Base-by-base conservation (phyloP, 2,888 invertebrate species). In the Listrodromus nycthemerus region DNA sequence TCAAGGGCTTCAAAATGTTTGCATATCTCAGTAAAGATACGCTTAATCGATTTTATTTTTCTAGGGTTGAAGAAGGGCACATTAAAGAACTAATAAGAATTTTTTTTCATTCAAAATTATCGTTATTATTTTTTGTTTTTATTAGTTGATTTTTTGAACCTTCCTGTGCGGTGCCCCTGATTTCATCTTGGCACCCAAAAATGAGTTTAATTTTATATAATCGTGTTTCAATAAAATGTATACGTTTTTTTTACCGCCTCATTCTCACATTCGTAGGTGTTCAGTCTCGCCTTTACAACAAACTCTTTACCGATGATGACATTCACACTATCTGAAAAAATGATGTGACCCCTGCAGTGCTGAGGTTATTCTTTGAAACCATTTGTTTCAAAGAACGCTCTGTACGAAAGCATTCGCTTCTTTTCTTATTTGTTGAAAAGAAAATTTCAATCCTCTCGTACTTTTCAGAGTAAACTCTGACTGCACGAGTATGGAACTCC, bases 401-500 rank as follows among this genome's bases (percentile, higher is more conserved):
- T 37, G 8, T 41, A 41, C 21, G 48, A 7, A 48, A 33, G 37
- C 19, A 52, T 52, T 21, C 21, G 37, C 19, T 52, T 7, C 24
- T 10, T 55, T 55, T 13, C 10, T 24, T 55, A 8, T 8, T 7
- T 2, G 50, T 58, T 50, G 16, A 10, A 41, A 52, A 67, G 6
- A 21, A 24, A 21, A 50, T 50, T 63, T 0, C 5, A 33, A 24
- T 5, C 10, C 19, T n/a, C 7, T 8, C 16, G 1, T 24, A 77
- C 82, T 85, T 41, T 94, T 87, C 83, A 93, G 93, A 88, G 94
- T 96, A 7, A 96, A 96, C 91, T 93, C 95, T 1, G 96, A 96
- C 80, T 98, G 98, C 65, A 97, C 97, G 8, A 96, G 96, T 89
- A 94, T 99, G 75, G 99, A 99, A 91, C 95, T 99, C 76, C 94